Evolutionary conservation across 2,888 invertebrate species (phyloP), one percentile per base, ranked within the genome.

Genomic region (Aphidius colemani): DNA sequence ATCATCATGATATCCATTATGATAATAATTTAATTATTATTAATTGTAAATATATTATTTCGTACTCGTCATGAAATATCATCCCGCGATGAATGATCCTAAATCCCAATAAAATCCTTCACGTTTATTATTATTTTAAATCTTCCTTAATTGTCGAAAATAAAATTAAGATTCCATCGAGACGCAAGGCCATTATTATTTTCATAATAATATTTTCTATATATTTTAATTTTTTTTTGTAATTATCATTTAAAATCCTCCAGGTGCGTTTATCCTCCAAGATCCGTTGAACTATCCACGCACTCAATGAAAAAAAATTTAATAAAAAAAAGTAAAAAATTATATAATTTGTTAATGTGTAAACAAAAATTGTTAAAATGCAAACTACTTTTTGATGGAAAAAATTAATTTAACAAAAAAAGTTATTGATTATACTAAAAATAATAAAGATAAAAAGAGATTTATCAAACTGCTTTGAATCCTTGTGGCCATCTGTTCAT

Each of bases 161-260:
- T 70, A 57, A 46, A 61, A 69, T 66, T 70, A 70, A 66, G 62
- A 67, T 69, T 64, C 61, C 68, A 68, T 68, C 69, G 70, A 69
- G 67, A 70, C 66, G 64, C 61, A 59, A 65, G 63, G 61, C 64
- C 63, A 64, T 67, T 64, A 58, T 63, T 61, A 63, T 67, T 53
- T 56, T 61, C 11, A 39, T 30, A 40, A 63, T 66, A 46, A 59
- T 67, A 57, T 66, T 64, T n/a, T n/a, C n/a, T 64, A 66, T 53
- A 64, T 58, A 53, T 30, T 30, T 30, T 30, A 30, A 4, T 3
- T 30, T 30, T 30, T 30, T 5, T 3, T 30, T 30, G 30, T 30
- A 30, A 30, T 30, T 30, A 30, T 18, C 18, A 18, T 18, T 64
- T 51, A 61, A 57, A 53, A 59, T 69, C 70, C 68, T 69, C 70